Percentiles rank a stretch among this genome's conserved stretches.
Conservation (phyloP, 2,888 invertebrate species). For the Philereme vetulata region DNA sequence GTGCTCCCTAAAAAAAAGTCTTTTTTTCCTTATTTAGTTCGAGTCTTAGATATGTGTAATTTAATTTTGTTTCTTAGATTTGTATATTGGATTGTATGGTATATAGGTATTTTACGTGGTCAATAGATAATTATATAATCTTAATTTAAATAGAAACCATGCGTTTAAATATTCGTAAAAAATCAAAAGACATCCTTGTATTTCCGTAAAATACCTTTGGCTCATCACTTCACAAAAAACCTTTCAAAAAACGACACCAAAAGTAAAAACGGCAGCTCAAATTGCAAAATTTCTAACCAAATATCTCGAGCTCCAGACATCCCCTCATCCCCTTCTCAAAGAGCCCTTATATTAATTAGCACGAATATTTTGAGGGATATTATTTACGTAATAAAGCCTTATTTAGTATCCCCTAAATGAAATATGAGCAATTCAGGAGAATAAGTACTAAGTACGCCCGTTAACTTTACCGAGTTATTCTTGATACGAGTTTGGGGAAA, state of each 20-base stretch:
- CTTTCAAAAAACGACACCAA: not conserved
- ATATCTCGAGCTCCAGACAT: constrained; percentile 37
- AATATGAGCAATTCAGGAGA: constrained; percentile 78
- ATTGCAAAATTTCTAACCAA: constrained; percentile 33
- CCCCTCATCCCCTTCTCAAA: constrained; percentile 60
- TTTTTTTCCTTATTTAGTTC: too few relatives aligned
- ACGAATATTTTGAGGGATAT: constrained; percentile 78
- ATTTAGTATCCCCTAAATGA: constrained; percentile 77
- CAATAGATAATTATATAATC: too few relatives aligned
- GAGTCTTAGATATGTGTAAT: too few relatives aligned
- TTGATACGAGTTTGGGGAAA: constrained; percentile 21
- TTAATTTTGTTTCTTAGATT: too few relatives aligned
- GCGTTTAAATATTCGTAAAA: too few relatives aligned
- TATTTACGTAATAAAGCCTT: constrained; percentile 82
- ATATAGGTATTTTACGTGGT: too few relatives aligned
- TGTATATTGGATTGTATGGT: too few relatives aligned
- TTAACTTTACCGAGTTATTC: constrained; percentile 47
- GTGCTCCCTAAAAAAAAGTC: too few relatives aligned
- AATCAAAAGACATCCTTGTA: too few relatives aligned
- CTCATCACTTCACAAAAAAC: constrained; percentile 1
- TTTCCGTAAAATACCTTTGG: not conserved
- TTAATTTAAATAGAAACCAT: too few relatives aligned
- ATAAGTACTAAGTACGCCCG: constrained; percentile 66
- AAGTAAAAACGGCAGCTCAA: constrained; percentile 4
- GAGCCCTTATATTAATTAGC: constrained; percentile 80